A percentile compares a stretch with the other conserved stretches of the same genome.
Conservation (phyloP, 2,888 invertebrate species). For the Frankliniella intonsa region DNA sequence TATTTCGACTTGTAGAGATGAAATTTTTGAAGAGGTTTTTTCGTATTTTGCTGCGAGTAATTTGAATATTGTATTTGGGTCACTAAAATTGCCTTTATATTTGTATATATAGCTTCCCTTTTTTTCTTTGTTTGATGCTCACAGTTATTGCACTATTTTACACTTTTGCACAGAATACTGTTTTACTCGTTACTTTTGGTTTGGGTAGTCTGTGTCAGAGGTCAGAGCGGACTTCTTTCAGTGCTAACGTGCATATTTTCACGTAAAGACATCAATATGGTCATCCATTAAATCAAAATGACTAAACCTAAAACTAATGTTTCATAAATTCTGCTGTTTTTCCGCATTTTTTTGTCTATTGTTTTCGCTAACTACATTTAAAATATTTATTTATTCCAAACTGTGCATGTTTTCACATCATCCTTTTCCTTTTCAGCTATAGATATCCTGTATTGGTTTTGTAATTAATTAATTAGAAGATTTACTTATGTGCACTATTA, state of each 20-base stretch:
- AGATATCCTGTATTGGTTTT: not conserved
- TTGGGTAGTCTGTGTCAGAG: too few relatives aligned
- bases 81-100: not conserved
- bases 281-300: too few relatives aligned
- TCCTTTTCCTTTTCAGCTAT: not conserved
- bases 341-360: not conserved
- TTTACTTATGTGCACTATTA: not conserved
- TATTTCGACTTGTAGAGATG: too few relatives aligned
- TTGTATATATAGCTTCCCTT: not conserved
- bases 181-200: too few relatives aligned
- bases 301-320: too few relatives aligned
- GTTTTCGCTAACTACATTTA: not conserved
- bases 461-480: not conserved
- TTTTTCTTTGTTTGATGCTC: not conserved
- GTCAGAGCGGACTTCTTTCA: too few relatives aligned
- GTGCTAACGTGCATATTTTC: too few relatives aligned
- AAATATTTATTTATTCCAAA: not conserved
- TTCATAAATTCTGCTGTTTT: too few relatives aligned
- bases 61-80: not conserved
- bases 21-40: too few relatives aligned
- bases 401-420: conserved; percentile 3
- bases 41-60: too few relatives aligned
- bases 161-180: not conserved
- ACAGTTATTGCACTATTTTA: conserved; percentile 18
- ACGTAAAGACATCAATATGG: too few relatives aligned